phyloP scores from a whole-genome alignment of 2,888 invertebrate species.

The Alitta virens region DNA sequence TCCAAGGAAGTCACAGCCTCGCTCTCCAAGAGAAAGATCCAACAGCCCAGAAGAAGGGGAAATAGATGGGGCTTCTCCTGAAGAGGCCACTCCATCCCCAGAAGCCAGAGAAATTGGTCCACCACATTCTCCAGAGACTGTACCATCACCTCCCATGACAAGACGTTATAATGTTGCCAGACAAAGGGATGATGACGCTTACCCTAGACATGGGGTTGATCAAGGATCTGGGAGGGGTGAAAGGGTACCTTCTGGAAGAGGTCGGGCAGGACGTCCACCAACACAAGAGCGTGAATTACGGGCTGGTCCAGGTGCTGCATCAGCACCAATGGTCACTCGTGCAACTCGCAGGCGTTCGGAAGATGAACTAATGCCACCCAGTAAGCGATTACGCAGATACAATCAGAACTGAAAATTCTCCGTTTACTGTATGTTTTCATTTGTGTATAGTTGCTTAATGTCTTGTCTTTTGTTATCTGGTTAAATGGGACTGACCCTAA shows the following conservation, averaged over 20 bases:
- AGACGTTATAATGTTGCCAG: neutral
- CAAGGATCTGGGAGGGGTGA: too few relatives aligned
- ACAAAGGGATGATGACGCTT: neutral
- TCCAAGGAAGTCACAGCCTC: neutral
- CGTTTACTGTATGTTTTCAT: too few relatives aligned
- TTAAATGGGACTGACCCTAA: too few relatives aligned
- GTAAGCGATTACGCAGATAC: neutral
- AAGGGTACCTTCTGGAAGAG: too few relatives aligned
- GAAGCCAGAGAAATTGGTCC: neutral
- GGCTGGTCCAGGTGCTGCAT: neutral
- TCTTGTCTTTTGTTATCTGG: too few relatives aligned
- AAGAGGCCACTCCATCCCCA: neutral
- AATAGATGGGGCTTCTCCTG: neutral
- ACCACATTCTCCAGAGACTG: neutral
- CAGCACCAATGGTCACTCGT: neutral
- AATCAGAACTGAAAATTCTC: too few relatives aligned
- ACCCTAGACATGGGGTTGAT: neutral
- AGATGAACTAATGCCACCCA: neutral
- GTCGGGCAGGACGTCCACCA: neutral
- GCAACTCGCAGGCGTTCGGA: neutral
- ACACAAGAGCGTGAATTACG: too few relatives aligned
- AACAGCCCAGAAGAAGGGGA: neutral
- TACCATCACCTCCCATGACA: neutral
- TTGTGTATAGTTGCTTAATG: too few relatives aligned
- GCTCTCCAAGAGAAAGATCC: neutral